Base-by-base conservation (phyloP, 2,797 vertebrate species). In the Rhabdophis nuchalis region DNA sequence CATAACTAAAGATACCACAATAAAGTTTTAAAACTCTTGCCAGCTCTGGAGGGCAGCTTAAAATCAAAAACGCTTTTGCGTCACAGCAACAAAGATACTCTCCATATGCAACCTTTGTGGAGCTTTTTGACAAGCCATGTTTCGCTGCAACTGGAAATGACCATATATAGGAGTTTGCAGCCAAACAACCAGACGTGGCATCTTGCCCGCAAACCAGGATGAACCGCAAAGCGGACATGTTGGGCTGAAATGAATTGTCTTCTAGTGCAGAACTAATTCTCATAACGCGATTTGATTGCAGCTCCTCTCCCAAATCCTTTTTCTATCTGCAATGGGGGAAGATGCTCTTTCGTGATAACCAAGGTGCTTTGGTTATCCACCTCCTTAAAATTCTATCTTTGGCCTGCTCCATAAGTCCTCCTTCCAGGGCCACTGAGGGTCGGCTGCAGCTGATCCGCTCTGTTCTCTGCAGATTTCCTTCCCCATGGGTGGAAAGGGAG, bases 401-500 rank as follows among this genome's bases (percentile, higher is more conserved):
- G 0, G 89, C 90, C 61, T 88, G 93, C 64, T n/a, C 1, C 18
- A 16, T 46, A 87, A 93, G 93, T 92, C 92, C 96, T 95, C 95
- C 88, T 93, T 95, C 91, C 29, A 50, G 82, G 14, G 29, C 91
- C 93, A 88, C 93, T 95, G 1, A 58, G 91, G 0, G 90, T 93
- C 90, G 94, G 93, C 92, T 10, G 77, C 96, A 96, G 97, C 96
- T 97, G 96, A 97, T 72, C 36, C 23, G 36, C 36, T 96, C 94
- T 56, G 94, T 85, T 96, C 95, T 14, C 95, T 95, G 94, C 97
- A 97, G 97, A 96, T 97, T 97, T 97, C 96, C 96, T 94, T 95
- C 97, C 96, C 91, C 0, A 91, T 95, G 94, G 93, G 96, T 95
- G 88, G 95, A 85, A 4, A 90, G 91, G 94, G 88, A 50, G 53